Percentiles rank a stretch among this genome's conserved stretches.
Conservation (phyloP, 2,888 invertebrate species). For the Adelognathus sp. region DNA sequence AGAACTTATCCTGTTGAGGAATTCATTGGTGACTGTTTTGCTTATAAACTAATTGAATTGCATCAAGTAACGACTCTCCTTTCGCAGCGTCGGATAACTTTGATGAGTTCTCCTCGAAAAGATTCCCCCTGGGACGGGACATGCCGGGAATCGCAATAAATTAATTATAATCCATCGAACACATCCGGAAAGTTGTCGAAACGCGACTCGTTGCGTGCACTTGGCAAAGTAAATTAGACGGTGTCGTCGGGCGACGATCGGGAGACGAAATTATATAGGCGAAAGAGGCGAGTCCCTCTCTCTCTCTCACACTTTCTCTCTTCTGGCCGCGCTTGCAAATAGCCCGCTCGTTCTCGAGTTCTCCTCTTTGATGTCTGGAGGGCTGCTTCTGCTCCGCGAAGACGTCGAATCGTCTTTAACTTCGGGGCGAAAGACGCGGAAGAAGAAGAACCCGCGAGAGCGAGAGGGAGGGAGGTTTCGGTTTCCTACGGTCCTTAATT, state of each 20-base stretch:
- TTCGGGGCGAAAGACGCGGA: constrained; percentile 29
- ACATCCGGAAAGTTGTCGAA: neutral
- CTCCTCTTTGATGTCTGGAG: constrained; percentile 48
- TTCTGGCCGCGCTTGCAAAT: constrained; percentile 40
- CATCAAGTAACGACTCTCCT: no score
- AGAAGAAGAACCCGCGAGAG: neutral
- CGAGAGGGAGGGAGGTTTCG: neutral
- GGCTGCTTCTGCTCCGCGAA: constrained; percentile 34
- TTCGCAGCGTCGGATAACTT: no score
- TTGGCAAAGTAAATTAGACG: constrained; percentile 2
- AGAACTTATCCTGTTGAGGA: no score
- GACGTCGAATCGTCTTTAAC: constrained; percentile 20
- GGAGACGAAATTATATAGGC: neutral
- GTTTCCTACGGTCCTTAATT: constrained; percentile 48
- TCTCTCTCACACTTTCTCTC: neutral
- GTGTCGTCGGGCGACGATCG: neutral
- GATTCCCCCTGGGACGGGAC: neutral
- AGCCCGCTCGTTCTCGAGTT: constrained; percentile 16
- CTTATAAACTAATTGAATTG: no score
- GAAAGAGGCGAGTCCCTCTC: neutral
- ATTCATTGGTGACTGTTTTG: no score
- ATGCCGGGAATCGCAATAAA: no score
- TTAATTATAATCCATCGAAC: neutral
- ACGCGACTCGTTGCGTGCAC: neutral
- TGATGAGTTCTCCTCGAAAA: neutral